Base-by-base conservation (phyloP, 2,888 invertebrate genomes). In the Crematogaster levior region DNA sequence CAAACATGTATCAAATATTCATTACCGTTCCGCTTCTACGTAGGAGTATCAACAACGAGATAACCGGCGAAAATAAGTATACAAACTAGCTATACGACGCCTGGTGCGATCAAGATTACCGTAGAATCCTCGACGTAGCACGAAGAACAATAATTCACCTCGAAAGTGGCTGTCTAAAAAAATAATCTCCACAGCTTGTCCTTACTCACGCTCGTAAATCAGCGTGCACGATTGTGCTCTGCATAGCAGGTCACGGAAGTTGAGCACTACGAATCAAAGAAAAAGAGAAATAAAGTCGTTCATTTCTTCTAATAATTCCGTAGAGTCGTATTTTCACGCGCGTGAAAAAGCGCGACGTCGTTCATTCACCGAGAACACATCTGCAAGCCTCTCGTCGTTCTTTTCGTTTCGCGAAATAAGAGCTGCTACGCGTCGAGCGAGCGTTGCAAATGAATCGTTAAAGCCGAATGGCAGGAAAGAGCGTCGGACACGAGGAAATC, bases 391-490 rank as follows among this genome's bases (percentile, higher is more conserved):
- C 43, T 34, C 83, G 51, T 6, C 60, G 46, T 27, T 56, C 61
- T 27, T 37, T 68, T 46, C 53, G 40, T 43, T 65, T 70, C 75
- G 61, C 24, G 34, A 74, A 72, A 61, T 51, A 21, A 61, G 61
- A 30, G 60, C 85, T 80, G 43, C 65, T 58, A 48, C 75, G 34
- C 18, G 66, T 15, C 48, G 48, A 30, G 63, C 70, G 70, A 18
- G 77, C 53, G 84, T 86, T 84, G 84, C 88, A 85, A 88, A 88
- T 85, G 85, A 86, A 88, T 87, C 85, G 88, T 85, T 90, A 89
- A 90, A 90, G 74, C 82, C 75, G 81, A 82, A 83, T 63, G 85
- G 74, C 70, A 60, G 81, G 85, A 46, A 68, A 82, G 61, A 70
- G 70, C 66, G 56, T 70, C 61, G 56, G 81, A 82, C 81, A 40